A percentile compares a stretch with the other conserved stretches of the same genome.
Conservation (phyloP, 2,888 invertebrate genomes). For the Agrotis exclamationis region DNA sequence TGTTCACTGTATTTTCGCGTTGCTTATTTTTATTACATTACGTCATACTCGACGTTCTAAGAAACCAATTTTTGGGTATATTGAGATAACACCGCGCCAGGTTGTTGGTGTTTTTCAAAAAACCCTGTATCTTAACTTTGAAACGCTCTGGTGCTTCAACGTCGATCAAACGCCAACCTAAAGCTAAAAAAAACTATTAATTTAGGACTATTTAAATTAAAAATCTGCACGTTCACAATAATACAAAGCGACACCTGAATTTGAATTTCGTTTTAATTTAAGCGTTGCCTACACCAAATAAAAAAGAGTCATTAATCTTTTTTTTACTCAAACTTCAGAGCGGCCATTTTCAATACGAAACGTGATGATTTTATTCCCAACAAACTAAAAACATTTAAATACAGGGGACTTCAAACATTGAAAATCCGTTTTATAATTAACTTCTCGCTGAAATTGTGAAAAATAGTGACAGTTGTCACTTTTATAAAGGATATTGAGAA, state of each 20-base stretch:
- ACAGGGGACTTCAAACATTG: neutral
- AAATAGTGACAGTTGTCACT: conserved; percentile 31
- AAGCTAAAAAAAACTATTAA: no score
- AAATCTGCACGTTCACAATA: neutral
- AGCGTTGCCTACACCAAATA: neutral
- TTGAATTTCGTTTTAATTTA: neutral
- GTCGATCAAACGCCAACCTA: no score
- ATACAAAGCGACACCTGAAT: neutral
- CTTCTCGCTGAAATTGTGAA: neutral
- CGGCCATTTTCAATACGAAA: neutral
- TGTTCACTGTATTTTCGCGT: no score
- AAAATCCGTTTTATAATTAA: conserved; percentile 11
- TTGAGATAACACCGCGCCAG: no score
- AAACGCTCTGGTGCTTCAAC: no score
- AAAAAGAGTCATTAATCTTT: neutral
- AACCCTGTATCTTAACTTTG: no score
- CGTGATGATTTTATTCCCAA: conserved; percentile 2
- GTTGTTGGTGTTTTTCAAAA: no score
- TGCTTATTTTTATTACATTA: no score
- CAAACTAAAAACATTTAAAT: neutral
- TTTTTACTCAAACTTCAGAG: neutral
- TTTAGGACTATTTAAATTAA: no score
- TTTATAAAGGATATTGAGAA: conserved; percentile 24
- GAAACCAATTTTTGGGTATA: no score
- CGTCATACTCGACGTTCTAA: no score